Base-by-base conservation (phyloP, 2,113 vertebrate species). In the Todiramphus chloris region DNA sequence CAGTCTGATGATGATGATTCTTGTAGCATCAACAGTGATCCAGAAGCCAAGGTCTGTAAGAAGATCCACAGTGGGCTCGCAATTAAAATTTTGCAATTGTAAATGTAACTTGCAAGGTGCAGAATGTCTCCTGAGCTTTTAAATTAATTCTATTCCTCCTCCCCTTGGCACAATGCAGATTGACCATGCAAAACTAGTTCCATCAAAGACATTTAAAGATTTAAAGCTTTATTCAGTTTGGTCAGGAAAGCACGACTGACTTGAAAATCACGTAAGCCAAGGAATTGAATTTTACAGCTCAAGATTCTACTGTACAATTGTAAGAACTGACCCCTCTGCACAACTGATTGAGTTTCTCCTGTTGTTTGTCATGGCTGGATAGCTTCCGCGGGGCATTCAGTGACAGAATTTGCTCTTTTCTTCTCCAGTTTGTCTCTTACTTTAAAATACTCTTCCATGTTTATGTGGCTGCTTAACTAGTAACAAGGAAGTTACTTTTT, bases 1-100 rank as follows among this genome's bases (percentile, higher is more conserved):
- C 98, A 98, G 17, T 98, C 98, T n/a, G 99, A 99, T 86, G 99
- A 99, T 39, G 99, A 99, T n/a, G 99, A 99, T 97, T 98, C 99
- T 18, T 98, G 98, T 88, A 99, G 98, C 67, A 98, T 98, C 96
- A 99, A 98, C 97, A 98, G 98, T 75, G 99, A 99, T 96, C 98
- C 99, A 46, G 99, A 99, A 95, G 97, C 98, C 66, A 99, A 99
- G 99, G 99, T 99, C 87, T 97, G 97, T 98, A 85, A 87, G 53
- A 94, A 69, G n/a, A 89, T 21, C 18, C 35, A n/a, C 50, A 75
- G 1, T 51, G 30, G 12, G 13, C 23, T 59, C 50, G 37, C 6
- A 53, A 16, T 89, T 80, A 56, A 25, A 55, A 66, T 53, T 86
- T 33, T 93, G 28, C 59, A 63, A 2, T 74, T 89, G 28, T 89